Conservation (phyloP, 2,797 vertebrate genomes). For the Anabacerthia variegaticeps region DNA sequence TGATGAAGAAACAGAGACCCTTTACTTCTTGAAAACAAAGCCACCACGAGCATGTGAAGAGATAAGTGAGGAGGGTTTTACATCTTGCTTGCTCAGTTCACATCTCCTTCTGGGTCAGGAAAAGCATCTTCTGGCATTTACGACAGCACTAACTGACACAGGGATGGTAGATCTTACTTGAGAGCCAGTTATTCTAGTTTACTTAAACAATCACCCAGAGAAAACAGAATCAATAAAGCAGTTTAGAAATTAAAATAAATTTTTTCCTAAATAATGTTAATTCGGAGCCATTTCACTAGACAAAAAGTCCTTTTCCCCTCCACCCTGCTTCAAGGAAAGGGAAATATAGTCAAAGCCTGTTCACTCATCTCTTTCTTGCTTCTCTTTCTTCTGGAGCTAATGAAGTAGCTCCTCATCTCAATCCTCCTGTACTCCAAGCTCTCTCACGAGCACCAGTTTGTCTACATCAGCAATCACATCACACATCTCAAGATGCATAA, state of each 20-base stretch:
- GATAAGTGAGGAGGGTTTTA: background rate
- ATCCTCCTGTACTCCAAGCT: background rate
- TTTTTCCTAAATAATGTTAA: background rate
- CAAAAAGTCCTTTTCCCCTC: background rate
- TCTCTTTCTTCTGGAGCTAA: background rate
- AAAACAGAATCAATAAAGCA: background rate
- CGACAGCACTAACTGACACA: background rate
- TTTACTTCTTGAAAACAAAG: background rate
- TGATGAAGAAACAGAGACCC: background rate
- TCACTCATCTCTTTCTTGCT: background rate
- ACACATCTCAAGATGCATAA: background rate
- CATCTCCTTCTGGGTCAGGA: background rate
- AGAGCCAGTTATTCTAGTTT: background rate
- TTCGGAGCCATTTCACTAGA: background rate
- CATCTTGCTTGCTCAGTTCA: rapidly evolving
- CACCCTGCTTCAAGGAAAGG: background rate
- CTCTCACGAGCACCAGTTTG: background rate
- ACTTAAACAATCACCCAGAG: background rate
- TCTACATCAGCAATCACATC: background rate
- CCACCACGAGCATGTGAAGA: background rate
- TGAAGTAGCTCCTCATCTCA: background rate
- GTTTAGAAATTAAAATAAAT: background rate
- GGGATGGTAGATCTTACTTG: background rate
- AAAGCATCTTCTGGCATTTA: background rate
- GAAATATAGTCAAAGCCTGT: background rate